Base-by-base conservation (phyloP, 1,140 invertebrate genomes). In the Arion vulgaris region DNA sequence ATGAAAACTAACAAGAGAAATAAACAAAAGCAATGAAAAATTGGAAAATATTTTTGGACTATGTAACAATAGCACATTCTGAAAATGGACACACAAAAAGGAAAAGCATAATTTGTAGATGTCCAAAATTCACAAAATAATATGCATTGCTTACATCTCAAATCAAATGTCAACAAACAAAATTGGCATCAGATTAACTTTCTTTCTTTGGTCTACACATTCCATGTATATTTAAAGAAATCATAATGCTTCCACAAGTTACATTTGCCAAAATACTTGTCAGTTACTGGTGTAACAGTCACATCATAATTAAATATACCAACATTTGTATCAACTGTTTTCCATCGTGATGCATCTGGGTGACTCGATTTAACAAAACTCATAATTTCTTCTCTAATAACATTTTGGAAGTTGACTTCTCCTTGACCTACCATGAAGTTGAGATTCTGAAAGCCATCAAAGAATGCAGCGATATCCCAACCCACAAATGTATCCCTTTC, bases 401-500 rank as follows among this genome's bases (percentile, higher is more conserved):
- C 77, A 4, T 84, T 80, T 83, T 86, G 83, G 74, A 88, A 89
- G n/a, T 81, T 62, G 4, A 86, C 62, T 69, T 90, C 88, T 19
- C 36, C 69, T n/a, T 76, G 38, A 34, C 74, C 78, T 0, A 84
- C 83, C 28, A 39, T 41, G 53, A 86, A 86, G 11, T 85, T 86
- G 36, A 86, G 83, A 13, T 86, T 80, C 28, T 73, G 62, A 13
- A 89, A 87, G n/a, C 83, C 75, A 0, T 86, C 87, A 57, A 90
- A 89, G 80, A 88, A 90, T 17, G 85, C 88, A 57, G 88, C 73
- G 17, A 85, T 38, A 66, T 89, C 89, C 87, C 88, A 90, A 79
- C 87, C 86, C 34, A 89, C 85, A 68, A 87, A 87, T 0, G 88
- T 75, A 82, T 41, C 32, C 36, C 23, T 62, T 38, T 62, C 51